Evolutionary conservation across 2,797 vertebrate genomes (phyloP).

Genomic region (Sternotherus odoratus): DNA sequence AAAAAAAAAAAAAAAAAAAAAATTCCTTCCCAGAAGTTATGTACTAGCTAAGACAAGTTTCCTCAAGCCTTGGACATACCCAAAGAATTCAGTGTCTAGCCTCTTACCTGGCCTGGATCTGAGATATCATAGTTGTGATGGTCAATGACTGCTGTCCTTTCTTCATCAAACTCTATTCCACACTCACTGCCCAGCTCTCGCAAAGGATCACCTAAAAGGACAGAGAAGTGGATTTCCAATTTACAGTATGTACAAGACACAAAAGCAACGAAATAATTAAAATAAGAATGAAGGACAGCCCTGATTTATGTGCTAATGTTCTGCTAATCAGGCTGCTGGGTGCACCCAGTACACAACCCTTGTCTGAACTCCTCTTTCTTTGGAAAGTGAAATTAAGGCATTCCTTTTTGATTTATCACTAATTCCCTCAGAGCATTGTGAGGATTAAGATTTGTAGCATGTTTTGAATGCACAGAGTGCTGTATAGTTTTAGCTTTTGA

Average conservation of each 20-base stretch:
- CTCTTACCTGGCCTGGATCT: conserved; percentile 91
- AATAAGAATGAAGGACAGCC: not conserved
- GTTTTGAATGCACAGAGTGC: not conserved
- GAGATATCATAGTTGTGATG: conserved; percentile 97
- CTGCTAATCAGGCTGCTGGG: accelerated
- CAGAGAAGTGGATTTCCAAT: accelerated
- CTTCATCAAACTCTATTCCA: conserved; percentile 97
- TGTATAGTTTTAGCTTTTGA: not conserved
- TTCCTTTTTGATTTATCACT: not conserved
- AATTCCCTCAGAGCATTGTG: not conserved
- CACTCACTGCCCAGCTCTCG: conserved; percentile 98
- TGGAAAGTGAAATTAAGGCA: accelerated
- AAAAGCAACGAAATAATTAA: accelerated
- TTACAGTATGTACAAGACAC: accelerated
- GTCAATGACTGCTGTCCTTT: conserved; percentile 95
- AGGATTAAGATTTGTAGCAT: not conserved
- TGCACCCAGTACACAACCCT: not conserved
- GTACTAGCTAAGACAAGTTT: not conserved
- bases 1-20: not conserved
- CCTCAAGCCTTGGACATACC: not conserved
- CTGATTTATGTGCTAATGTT: accelerated
- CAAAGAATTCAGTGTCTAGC: accelerated
- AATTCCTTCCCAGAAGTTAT: not conserved
- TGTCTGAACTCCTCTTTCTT: not conserved
- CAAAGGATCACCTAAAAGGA: conserved; percentile 90